phyloP scores from a whole-genome alignment of 2,113 vertebrate genomes.

The Scatophagus argus region DNA sequence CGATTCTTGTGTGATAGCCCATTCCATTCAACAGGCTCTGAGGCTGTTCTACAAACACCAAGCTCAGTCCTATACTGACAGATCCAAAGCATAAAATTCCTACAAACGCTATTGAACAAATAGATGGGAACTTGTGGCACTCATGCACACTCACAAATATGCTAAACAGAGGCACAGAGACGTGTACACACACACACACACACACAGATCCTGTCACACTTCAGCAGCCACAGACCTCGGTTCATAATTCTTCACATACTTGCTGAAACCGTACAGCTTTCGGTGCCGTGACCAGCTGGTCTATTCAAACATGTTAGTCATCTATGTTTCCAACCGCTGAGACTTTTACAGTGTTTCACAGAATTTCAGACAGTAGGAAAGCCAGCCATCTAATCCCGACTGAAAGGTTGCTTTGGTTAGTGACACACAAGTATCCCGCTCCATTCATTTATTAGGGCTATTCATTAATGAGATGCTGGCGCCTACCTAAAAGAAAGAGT shows the following conservation, averaged over 20 bases:
- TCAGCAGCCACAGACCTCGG: constrained; percentile 23
- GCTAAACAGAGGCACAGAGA: not conserved
- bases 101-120: not conserved
- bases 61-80: constrained; percentile 15
- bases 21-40: constrained; percentile 28
- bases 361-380: constrained; percentile 57
- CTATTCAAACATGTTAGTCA: constrained; percentile 62
- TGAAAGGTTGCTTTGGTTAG: constrained; percentile 46
- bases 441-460: constrained; percentile 32
- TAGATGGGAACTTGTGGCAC: not conserved
- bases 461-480: constrained; percentile 58
- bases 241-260: constrained; percentile 70
- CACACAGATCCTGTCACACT: constrained; percentile 29
- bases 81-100: not conserved
- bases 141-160: constrained; percentile 2
- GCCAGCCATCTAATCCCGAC: constrained; percentile 38
- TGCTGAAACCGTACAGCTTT: constrained; percentile 46
- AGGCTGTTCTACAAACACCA: constrained; percentile 34
- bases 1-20: constrained; percentile 24
- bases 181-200: not conserved
- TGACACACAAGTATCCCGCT: constrained; percentile 49
- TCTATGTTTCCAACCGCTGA: constrained; percentile 66
- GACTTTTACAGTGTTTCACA: constrained; percentile 58
- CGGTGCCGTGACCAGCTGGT: constrained; percentile 65
- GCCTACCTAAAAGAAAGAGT: constrained; percentile 42